phyloP scores from a whole-genome alignment of 2,888 invertebrate species.

The Salticus scenicus region DNA sequence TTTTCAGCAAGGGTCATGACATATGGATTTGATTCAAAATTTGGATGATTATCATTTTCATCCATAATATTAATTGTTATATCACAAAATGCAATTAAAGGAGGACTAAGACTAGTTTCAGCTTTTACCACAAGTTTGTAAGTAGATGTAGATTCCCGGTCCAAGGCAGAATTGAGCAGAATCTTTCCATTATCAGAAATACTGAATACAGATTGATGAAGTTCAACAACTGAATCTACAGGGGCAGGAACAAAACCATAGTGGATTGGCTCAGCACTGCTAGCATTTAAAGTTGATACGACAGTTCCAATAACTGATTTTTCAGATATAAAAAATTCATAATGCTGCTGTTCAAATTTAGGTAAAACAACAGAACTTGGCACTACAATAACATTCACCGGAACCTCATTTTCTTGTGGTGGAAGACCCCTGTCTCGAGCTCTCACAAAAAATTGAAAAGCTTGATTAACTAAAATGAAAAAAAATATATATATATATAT shows the following conservation, averaged over 20 bases:
- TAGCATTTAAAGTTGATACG: slow-evolving; percentile 82
- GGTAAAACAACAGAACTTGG: slow-evolving; percentile 85
- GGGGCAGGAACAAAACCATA: slow-evolving; percentile 80
- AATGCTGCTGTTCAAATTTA: slow-evolving; percentile 83
- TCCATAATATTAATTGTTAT: slow-evolving; percentile 89
- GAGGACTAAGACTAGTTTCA: slow-evolving; percentile 81
- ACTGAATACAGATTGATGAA: slow-evolving; percentile 76
- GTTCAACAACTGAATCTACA: slow-evolving; percentile 77
- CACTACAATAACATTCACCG: slow-evolving; percentile 87
- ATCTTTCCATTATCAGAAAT: slow-evolving; percentile 85
- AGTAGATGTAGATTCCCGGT: slow-evolving; percentile 83
- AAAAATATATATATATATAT: slow-evolving; percentile 37
- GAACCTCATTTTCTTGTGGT: slow-evolving; percentile 80
- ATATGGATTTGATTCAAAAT: slow-evolving; percentile 86
- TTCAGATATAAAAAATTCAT: slow-evolving; percentile 88
- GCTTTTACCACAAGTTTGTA: slow-evolving; percentile 84
- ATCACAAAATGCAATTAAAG: slow-evolving; percentile 79
- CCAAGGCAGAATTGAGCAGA: slow-evolving; percentile 84
- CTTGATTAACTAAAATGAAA: slow-evolving; percentile 81
- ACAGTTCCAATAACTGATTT: slow-evolving; percentile 83
- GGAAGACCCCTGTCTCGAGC: slow-evolving; percentile 89
- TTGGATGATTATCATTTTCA: slow-evolving; percentile 91
- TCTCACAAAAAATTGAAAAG: slow-evolving; percentile 91
- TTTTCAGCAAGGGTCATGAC: slow-evolving; percentile 88
- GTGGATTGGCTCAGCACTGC: slow-evolving; percentile 80